These are phyloP conservation scores for Dolichomitus sp. DNA, from an alignment of 2,888 invertebrate genomes.

Conservation along the genomic window DNA sequence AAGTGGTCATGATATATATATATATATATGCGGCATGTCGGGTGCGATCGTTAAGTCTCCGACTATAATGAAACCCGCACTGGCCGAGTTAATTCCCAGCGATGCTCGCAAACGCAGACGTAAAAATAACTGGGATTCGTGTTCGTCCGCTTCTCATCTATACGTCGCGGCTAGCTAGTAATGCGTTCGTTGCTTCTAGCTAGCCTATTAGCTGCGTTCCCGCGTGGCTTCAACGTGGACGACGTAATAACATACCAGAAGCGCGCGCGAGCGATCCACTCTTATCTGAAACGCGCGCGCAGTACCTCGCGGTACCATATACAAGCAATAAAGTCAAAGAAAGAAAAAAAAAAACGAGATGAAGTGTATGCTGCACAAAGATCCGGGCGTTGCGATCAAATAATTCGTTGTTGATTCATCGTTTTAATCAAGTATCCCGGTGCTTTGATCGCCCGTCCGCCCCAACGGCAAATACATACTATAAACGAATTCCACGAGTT, in stretches of 20 bases:
- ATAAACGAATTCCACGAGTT: conserved; percentile 23
- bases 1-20: not conserved
- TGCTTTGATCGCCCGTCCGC: conserved; percentile 1
- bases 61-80: conserved; percentile 51
- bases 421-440: conserved; percentile 27
- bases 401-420: conserved; percentile 53
- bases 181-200: conserved; percentile 45
- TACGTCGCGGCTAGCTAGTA: conserved; percentile 4
- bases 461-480: not conserved
- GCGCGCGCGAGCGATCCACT: conserved; percentile 2
- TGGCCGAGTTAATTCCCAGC: conserved; percentile 48
- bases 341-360: conserved; percentile 12
- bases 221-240: conserved; percentile 32
- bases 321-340: conserved; percentile 20
- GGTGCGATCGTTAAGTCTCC: conserved; percentile 33
- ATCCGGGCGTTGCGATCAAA: conserved; percentile 33
- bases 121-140: conserved; percentile 57
- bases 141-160: conserved; percentile 35
- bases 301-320: not conserved
- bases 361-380: not conserved
- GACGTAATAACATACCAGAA: conserved; percentile 52
- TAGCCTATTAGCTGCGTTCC: conserved; percentile 35
- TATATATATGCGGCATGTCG: not conserved
- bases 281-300: conserved; percentile 53
- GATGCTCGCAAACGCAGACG: conserved; percentile 21